Evolutionary conservation across 2,113 vertebrate genomes (phyloP).

Genomic region (Callospermophilus lateralis): DNA sequence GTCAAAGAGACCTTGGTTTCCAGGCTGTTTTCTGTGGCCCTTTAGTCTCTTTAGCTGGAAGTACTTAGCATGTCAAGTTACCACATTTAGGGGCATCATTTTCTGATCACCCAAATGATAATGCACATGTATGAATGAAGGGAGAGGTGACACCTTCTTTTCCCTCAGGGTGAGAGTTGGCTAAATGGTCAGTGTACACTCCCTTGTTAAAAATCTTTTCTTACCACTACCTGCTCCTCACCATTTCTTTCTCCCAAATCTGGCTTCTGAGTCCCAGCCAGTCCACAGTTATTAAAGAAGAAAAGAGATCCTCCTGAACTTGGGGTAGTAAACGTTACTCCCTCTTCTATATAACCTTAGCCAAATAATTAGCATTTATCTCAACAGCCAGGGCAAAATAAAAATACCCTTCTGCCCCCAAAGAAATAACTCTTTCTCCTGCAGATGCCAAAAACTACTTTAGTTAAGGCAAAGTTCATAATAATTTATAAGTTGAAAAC

Average conservation of each 20-base stretch:
- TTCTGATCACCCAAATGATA: neutral
- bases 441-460: conserved; percentile 35
- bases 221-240: neutral
- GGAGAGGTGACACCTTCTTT: neutral
- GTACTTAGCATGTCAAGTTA: neutral
- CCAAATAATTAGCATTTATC: neutral
- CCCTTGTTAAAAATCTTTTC: neutral
- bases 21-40: neutral
- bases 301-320: neutral
- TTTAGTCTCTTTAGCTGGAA: neutral
- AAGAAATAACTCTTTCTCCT: neutral
- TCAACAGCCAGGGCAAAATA: neutral
- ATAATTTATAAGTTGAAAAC: conserved; percentile 45
- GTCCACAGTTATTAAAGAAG: neutral
- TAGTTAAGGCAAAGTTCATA: neutral
- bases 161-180: neutral
- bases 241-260: neutral
- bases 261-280: neutral
- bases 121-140: neutral
- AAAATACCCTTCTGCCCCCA: neutral
- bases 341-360: neutral
- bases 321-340: neutral
- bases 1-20: neutral
- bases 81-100: neutral
- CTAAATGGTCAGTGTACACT: neutral